Evolutionary conservation across 2,888 invertebrate species (phyloP), one percentile per base, ranked within the genome.

Genomic region (Melieria omissa): DNA sequence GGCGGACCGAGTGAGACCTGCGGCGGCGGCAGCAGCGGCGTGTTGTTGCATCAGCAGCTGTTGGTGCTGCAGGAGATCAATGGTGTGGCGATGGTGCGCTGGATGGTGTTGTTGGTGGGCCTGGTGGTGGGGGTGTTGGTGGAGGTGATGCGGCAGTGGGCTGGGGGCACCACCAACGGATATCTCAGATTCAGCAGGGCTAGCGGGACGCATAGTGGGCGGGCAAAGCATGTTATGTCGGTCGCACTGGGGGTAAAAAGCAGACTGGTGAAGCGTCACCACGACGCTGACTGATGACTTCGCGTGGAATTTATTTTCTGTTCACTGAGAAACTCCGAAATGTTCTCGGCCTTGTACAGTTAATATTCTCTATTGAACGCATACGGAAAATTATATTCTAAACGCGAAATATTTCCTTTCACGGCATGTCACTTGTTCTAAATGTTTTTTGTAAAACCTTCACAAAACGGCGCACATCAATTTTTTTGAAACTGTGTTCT

Each of bases 151-250:
- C 44, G 85, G 85, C 78, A 85, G 73, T 5, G 85, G 85, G 75
- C 85, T 85, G 69, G 85, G 85, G 4, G 85, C 85, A 42, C 85
- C 85, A 67, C 86, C 86, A 76, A 87, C 87, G 70, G 87, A 87
- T 62, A 87, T 87, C 79, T 87, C 87, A 65, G 87, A 87, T 75
- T 86, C 86, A 77, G 86, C 85, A 71, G 87, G 87, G 78, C 87
- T 87, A 78, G 85, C 85, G 78, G 87, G 86, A 65, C 87, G 83
- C 79, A 85, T 84, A 63, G 86, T 86, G 73, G 87, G 86, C 78
- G 86, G 86, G 80, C 87, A 87, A 81, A 87, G 84, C 87, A 87
- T 87, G 74, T 61, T 75, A 57, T 61, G 52, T 44, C 3, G 57
- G 52, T 41, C 60, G 52, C 14, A 61, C 9, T 7, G 3, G 49